Evolutionary conservation across 2,888 invertebrate species (phyloP).

Genomic region (Taenaris catops): DNA sequence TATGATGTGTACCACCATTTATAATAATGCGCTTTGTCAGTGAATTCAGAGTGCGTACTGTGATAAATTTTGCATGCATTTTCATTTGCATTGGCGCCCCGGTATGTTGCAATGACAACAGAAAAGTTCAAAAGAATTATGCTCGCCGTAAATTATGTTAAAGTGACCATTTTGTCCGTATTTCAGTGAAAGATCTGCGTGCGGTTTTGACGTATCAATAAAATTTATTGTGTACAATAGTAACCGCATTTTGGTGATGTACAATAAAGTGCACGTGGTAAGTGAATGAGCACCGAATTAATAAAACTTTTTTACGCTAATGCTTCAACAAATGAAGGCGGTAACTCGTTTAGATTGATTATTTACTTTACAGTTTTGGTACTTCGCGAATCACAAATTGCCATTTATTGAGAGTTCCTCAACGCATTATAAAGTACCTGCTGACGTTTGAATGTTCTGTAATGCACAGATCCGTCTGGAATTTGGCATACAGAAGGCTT

Average conservation of each 20-base stretch:
- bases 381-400: too few relatives aligned
- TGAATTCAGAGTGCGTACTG: constrained; percentile 34
- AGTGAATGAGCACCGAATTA: constrained; percentile 14
- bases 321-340: constrained; percentile 1
- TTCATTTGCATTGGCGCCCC: constrained; percentile 40
- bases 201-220: constrained; percentile 34
- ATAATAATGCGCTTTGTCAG: constrained; percentile 29
- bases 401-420: too few relatives aligned
- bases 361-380: neutral
- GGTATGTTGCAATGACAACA: constrained; percentile 48
- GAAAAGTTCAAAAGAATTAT: constrained; percentile 48
- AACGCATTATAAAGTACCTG: too few relatives aligned
- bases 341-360: constrained; percentile 2
- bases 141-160: constrained; percentile 48
- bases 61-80: constrained; percentile 35
- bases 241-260: constrained; percentile 10
- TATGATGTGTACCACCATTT: neutral
- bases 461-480: too few relatives aligned
- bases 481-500: too few relatives aligned
- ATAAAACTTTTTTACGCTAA: constrained; percentile 8
- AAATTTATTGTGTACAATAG: constrained; percentile 32
- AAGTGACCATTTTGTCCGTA: constrained; percentile 46
- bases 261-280: constrained; percentile 17
- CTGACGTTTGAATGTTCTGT: too few relatives aligned
- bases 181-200: constrained; percentile 42